Evolutionary conservation across 2,113 vertebrate genomes (phyloP).

Genomic region (Carassius carassius): DNA sequence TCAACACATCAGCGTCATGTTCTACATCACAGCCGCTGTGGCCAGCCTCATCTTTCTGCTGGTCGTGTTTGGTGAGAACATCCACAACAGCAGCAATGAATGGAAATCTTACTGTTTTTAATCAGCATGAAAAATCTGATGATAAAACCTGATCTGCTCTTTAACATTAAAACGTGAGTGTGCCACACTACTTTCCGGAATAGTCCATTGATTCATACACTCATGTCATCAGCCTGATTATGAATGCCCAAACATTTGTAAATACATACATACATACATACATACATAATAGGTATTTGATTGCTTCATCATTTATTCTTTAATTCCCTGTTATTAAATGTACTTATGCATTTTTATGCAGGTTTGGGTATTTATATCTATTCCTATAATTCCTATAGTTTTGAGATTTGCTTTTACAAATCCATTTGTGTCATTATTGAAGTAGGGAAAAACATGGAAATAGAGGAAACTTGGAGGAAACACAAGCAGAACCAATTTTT

Average conservation of each 20-base stretch:
- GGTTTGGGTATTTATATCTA: background rate
- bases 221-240: background rate
- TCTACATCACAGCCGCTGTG: constrained; percentile 88
- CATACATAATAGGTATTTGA: background rate
- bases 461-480: background rate
- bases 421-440: background rate
- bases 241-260: background rate
- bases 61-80: constrained; percentile 85
- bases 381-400: background rate
- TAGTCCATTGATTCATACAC: no score
- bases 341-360: background rate
- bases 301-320: background rate
- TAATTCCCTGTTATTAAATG: background rate
- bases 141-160: background rate
- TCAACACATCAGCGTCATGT: constrained; percentile 90
- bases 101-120: background rate
- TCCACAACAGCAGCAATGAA: background rate
- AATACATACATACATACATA: no score
- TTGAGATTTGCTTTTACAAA: background rate
- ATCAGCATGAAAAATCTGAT: no score
- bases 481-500: background rate
- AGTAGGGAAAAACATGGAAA: background rate
- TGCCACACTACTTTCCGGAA: no score
- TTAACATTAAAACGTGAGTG: background rate
- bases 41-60: constrained; percentile 88